A percentile compares a stretch with the other conserved stretches of the same genome.
Conservation (phyloP, 37 sponge, comb jelly and placozoan genomes). For the Ephydatia muelleri region DNA sequence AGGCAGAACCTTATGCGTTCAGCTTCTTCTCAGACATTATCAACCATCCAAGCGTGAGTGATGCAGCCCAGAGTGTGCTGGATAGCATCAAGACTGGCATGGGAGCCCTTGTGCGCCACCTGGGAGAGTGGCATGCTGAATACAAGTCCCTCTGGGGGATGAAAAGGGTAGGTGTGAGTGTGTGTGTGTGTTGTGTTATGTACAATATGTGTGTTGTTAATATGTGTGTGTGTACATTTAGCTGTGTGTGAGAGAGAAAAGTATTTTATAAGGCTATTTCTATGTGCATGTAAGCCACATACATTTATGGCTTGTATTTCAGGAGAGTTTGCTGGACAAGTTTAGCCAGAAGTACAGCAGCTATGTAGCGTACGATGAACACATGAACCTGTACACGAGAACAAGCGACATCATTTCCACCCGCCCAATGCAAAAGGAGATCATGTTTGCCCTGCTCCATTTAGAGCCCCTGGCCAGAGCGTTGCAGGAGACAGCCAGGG, state of each 20-base stretch:
- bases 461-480: slow-evolving; percentile 81
- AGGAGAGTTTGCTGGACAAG: slow-evolving; percentile 88
- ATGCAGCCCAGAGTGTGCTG: slow-evolving; percentile 55
- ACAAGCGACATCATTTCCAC: slow-evolving; percentile 62
- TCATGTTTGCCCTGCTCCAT: slow-evolving; percentile 80
- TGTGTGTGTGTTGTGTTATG: background rate
- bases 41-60: slow-evolving; percentile 64
- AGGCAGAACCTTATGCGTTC: slow-evolving; percentile 90
- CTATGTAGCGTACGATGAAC: slow-evolving; percentile 87
- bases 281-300: background rate
- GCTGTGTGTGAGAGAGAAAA: slow-evolving; percentile 6
- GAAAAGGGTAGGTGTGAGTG: slow-evolving; percentile 64
- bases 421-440: slow-evolving; percentile 60
- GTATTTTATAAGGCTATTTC: background rate
- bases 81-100: slow-evolving; percentile 63
- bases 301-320: background rate
- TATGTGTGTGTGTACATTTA: slow-evolving; percentile 18
- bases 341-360: slow-evolving; percentile 79
- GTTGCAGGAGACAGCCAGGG: slow-evolving; percentile 81
- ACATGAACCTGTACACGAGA: slow-evolving; percentile 79
- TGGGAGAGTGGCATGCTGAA: slow-evolving; percentile 74
- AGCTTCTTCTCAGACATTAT: slow-evolving; percentile 91
- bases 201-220: background rate
- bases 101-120: slow-evolving; percentile 27
- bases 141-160: slow-evolving; percentile 89